These are phyloP conservation scores for Verasper variegatus DNA, from an alignment of 2,113 vertebrate species.

Conservation along the genomic window DNA sequence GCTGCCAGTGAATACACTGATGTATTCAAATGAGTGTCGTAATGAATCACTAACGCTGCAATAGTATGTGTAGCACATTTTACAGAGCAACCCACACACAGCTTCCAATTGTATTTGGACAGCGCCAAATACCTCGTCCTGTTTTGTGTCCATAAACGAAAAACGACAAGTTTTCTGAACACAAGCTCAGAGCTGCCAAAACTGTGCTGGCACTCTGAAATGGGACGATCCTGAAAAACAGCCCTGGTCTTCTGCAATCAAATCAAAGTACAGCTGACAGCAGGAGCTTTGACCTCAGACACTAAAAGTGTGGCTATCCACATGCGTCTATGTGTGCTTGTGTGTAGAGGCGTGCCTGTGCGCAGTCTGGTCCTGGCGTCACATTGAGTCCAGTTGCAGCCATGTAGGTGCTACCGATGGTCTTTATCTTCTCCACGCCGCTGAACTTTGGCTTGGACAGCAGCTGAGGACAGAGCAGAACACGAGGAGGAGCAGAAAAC, in stretches of 20 bases:
- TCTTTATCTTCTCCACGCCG: slow-evolving; percentile 99
- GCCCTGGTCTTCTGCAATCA: not conserved
- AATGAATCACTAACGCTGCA: slow-evolving; percentile 30
- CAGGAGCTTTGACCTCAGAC: not conserved
- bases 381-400: slow-evolving; percentile 95
- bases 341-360: slow-evolving; percentile 83
- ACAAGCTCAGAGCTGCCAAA: slow-evolving; percentile 4
- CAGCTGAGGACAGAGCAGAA: slow-evolving; percentile 79
- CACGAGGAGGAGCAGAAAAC: not conserved
- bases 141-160: slow-evolving; percentile 12
- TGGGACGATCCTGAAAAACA: not conserved
- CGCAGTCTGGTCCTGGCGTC: slow-evolving; percentile 89
- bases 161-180: slow-evolving; percentile 18
- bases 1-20: slow-evolving; percentile 7
- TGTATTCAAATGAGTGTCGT: slow-evolving; percentile 31
- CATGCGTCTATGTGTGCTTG: not conserved
- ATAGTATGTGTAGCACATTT: slow-evolving; percentile 18
- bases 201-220: not conserved
- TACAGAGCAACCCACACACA: slow-evolving; percentile 20
- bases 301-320: not conserved
- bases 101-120: slow-evolving; percentile 4
- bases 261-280: not conserved
- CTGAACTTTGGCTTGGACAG: slow-evolving; percentile 98
- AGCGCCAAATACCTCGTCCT: not conserved
- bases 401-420: slow-evolving; percentile 99